These are phyloP conservation scores for Odontesthes bonariensis DNA, from an alignment of 2,113 vertebrate genomes.

Conservation along the genomic window DNA sequence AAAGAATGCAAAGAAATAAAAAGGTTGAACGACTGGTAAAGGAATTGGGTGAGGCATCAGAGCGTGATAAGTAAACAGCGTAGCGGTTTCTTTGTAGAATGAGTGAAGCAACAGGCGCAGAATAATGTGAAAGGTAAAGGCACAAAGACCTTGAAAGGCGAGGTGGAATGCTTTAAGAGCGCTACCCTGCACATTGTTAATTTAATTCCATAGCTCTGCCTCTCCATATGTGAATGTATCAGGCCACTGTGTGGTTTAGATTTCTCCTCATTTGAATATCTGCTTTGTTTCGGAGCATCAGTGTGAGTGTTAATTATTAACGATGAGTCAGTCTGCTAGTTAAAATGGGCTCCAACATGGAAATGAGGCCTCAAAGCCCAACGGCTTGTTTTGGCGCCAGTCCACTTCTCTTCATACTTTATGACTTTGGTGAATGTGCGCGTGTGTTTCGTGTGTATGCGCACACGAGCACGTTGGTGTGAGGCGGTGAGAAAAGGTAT, in stretches of 20 bases:
- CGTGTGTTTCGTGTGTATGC: not conserved
- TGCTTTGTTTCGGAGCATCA: constrained; percentile 63
- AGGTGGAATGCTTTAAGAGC: constrained; percentile 30
- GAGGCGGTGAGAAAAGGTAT: constrained; percentile 23
- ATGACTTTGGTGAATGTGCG: constrained; percentile 50
- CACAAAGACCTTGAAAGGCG: constrained; percentile 59
- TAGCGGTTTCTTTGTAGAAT: constrained; percentile 50
- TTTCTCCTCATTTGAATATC: constrained; percentile 44
- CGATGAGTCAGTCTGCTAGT: constrained; percentile 69
- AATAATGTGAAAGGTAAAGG: constrained; percentile 59
- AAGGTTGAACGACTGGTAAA: constrained; percentile 34
- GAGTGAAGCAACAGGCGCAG: constrained; percentile 48
- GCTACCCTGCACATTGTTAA: not conserved
- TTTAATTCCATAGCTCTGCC: constrained; percentile 11
- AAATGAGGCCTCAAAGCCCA: constrained; percentile 76
- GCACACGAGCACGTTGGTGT: not conserved
- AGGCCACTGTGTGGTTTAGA: constrained; percentile 10
- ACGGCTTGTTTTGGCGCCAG: constrained; percentile 68
- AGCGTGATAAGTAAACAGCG: constrained; percentile 63
- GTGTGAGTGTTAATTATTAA: constrained; percentile 77
- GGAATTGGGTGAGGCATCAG: constrained; percentile 39
- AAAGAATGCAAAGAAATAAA: constrained; percentile 28
- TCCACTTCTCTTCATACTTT: constrained; percentile 73
- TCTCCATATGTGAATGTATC: constrained; percentile 13
- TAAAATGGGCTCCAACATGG: constrained; percentile 73